phyloP scores from a whole-genome alignment of 1,140 invertebrate species.

The Psilanteris sp. region DNA sequence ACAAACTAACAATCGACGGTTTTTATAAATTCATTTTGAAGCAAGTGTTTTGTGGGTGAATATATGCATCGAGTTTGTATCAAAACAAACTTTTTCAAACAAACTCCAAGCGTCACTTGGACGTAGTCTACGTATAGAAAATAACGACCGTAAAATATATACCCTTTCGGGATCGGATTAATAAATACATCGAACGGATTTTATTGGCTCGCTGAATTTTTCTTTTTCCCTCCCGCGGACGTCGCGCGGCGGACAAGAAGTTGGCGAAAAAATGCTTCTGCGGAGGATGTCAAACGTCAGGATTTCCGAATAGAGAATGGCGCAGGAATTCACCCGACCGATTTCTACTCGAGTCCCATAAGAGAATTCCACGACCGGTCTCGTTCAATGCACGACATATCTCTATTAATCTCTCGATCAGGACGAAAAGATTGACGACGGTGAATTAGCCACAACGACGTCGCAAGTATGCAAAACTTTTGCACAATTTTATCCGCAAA shows the following conservation, averaged over 20 bases:
- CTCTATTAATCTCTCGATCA: constrained; percentile 64
- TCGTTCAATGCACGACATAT: constrained; percentile 40
- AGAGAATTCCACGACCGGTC: constrained; percentile 59
- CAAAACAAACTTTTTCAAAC: too few species aligned
- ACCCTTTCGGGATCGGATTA: too few species aligned
- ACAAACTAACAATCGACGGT: too few species aligned
- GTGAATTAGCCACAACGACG: constrained; percentile 32
- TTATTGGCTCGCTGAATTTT: not conserved
- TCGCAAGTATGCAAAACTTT: constrained; percentile 30
- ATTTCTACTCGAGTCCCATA: constrained; percentile 42
- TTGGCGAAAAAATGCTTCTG: constrained; percentile 14
- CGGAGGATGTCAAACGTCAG: constrained; percentile 30
- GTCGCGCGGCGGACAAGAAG: constrained; percentile 1
- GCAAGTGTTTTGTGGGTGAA: too few species aligned
- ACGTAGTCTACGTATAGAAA: too few species aligned
- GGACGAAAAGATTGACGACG: constrained; percentile 58
- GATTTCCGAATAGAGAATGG: constrained; percentile 34
- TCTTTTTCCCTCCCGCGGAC: not conserved
- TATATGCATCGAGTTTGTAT: too few species aligned
- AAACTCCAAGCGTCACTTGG: too few species aligned
- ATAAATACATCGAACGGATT: not conserved
- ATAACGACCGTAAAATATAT: too few species aligned
- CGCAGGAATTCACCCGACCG: constrained; percentile 37
- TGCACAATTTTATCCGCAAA: too few species aligned
- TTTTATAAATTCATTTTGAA: too few species aligned